phyloP scores from a whole-genome alignment of 1,140 invertebrate species.

The Halictus rubicundus region DNA sequence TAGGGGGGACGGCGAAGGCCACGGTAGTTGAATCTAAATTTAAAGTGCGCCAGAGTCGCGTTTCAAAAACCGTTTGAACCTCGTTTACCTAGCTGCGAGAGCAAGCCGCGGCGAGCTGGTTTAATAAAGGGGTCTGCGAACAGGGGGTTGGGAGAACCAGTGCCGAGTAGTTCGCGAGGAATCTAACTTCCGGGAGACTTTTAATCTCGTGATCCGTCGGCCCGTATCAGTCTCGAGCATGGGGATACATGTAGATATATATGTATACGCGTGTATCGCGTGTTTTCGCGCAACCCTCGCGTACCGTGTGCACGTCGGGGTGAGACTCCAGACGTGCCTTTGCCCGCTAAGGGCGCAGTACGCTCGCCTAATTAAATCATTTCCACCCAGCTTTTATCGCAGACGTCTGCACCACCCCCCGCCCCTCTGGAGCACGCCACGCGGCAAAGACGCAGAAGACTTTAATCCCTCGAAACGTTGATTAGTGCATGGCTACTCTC shows the following conservation, averaged over 20 bases:
- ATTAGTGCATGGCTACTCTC: background rate
- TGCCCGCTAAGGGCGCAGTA: background rate
- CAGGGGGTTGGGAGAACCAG: background rate
- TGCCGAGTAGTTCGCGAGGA: slow-evolving; percentile 4
- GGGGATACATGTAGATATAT: too few species aligned
- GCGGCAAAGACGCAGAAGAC: background rate
- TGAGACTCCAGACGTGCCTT: background rate
- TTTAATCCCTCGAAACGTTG: background rate
- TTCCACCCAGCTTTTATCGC: background rate
- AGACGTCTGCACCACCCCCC: background rate
- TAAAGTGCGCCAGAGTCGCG: slow-evolving; percentile 17
- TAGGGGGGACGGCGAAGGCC: background rate
- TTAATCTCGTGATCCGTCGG: slow-evolving; percentile 39
- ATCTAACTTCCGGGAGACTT: slow-evolving; percentile 34
- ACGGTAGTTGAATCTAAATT: slow-evolving; percentile 32
- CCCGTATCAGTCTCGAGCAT: slow-evolving; percentile 29
- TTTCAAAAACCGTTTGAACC: slow-evolving; percentile 39
- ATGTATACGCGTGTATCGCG: background rate
- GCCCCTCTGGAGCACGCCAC: too few species aligned
- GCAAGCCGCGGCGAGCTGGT: slow-evolving; percentile 6
- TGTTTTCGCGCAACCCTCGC: slow-evolving; percentile 16
- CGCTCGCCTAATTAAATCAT: slow-evolving; percentile 20
- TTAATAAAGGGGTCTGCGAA: slow-evolving; percentile 27
- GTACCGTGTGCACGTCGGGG: background rate
- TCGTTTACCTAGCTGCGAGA: slow-evolving; percentile 12